phyloP scores from a whole-genome alignment of 1,140 invertebrate species.

The Dinothrombium tinctorium region DNA sequence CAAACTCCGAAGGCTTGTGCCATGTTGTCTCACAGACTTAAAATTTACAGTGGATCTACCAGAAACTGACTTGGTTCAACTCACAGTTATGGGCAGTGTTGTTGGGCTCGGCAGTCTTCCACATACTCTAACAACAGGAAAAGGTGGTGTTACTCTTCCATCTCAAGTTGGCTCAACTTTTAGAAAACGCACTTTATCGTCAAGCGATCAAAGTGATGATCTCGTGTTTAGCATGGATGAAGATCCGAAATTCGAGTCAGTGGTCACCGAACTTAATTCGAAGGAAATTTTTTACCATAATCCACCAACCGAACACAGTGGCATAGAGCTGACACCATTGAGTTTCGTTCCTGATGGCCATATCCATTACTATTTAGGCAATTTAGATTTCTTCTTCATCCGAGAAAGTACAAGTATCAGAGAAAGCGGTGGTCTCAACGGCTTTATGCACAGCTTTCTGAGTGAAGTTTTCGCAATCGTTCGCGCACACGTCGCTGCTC shows the following conservation, averaged over 20 bases:
- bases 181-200: conserved; percentile 1
- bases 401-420: conserved; percentile 36
- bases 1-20: conserved; percentile 53
- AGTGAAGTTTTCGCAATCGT: conserved; percentile 74
- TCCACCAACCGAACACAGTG: conserved; percentile 16
- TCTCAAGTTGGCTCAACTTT: neutral
- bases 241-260: conserved; percentile 19
- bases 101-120: neutral
- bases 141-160: neutral
- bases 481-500: conserved; percentile 63
- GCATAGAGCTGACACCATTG: conserved; percentile 61
- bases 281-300: neutral
- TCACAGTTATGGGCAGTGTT: conserved; percentile 3
- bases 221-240: conserved; percentile 35
- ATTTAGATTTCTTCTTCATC: conserved; percentile 86
- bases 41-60: conserved; percentile 52
- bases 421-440: conserved; percentile 59
- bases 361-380: conserved; percentile 63
- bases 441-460: conserved; percentile 69
- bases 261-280: no score
- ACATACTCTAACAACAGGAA: no score
- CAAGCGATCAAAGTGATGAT: conserved; percentile 32
- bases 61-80: conserved; percentile 22
- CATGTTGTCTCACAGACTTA: conserved; percentile 52
- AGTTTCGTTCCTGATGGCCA: conserved; percentile 51